Evolutionary conservation across 2,888 invertebrate species (phyloP).

Genomic region (Nemapogon koenigi): DNA sequence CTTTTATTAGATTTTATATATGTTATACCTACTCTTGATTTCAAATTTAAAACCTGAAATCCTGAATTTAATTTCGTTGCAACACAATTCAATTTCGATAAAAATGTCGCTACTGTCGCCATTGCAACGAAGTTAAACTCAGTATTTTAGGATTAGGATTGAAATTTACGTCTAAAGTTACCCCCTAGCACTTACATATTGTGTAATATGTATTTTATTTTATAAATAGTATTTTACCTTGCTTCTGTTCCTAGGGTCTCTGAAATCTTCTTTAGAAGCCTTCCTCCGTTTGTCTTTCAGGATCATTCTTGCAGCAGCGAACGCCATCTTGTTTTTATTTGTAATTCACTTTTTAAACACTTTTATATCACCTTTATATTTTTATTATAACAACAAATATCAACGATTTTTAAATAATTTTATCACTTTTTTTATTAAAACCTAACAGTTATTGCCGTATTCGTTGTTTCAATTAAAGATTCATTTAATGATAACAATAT

Average conservation of each 20-base stretch:
- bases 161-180: too few species aligned
- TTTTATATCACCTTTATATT: slow-evolving; percentile 1
- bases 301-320: slow-evolving; percentile 85
- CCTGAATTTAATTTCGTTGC: too few species aligned
- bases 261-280: slow-evolving; percentile 81
- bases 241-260: slow-evolving; percentile 76
- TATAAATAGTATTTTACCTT: slow-evolving; percentile 66
- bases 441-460: slow-evolving; percentile 35
- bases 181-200: too few species aligned
- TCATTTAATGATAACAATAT: slow-evolving; percentile 18
- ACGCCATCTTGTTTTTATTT: slow-evolving; percentile 66
- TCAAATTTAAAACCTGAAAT: too few species aligned
- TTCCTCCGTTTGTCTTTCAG: slow-evolving; percentile 82
- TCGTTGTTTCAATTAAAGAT: slow-evolving; percentile 25
- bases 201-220: not conserved
- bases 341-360: slow-evolving; percentile 7
- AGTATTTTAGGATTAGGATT: too few species aligned
- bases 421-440: slow-evolving; percentile 21
- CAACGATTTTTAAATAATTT: slow-evolving; percentile 17
- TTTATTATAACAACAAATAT: slow-evolving; percentile 18
- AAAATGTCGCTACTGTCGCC: too few species aligned
- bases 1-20: too few species aligned
- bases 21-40: too few species aligned
- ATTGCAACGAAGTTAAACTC: too few species aligned
- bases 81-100: too few species aligned